Base-by-base conservation (phyloP, 2,888 invertebrate species). In the Drosophila hamatofila region DNA sequence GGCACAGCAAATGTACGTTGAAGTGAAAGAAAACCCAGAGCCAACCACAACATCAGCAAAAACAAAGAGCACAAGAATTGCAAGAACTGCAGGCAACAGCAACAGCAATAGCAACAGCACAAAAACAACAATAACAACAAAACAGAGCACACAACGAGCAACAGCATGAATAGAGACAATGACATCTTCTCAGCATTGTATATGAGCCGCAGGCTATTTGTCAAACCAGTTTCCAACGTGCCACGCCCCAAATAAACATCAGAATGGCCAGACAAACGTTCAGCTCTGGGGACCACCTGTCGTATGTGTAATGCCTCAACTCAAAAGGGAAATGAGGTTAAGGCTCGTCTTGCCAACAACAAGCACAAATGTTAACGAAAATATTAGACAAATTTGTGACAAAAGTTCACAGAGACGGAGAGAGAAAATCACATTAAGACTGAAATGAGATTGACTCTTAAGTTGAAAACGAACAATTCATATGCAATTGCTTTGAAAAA, bases 201-300 rank as follows among this genome's bases (percentile, higher is more conserved):
- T 75, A 69, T 81, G 80, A 75, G 81, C 88, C 88, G 71, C 83
- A 80, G 77, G 85, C 88, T 88, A 88, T 85, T 85, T 85, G 85
- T 88, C 85, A 88, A 81, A 80, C 72, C 78, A 84, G 79, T 87
- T 84, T 81, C 35, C 69, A 68, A 30, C 61, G 46, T 70, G 23
- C 60, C 56, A 68, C 71, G 62, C 70, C 65, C 70, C 51, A 61
- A 64, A 77, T 60, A 72, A 76, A 76, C 63, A 64, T 23, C 37
- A 55, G 58, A 56, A 51, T 56, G 54, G 37, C 59, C 54, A 52
- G 57, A 39, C 52, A 65, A 65, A 30, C 44, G 56, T 35, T 46
- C 30, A 14, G 51, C 30, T 42, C 42, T 25, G 48, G 44, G 64
- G 49, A 72, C 64, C 78, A 77, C 78, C 69, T 77, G 73, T 41